Evolutionary conservation across 2,888 invertebrate species (phyloP), one percentile per base, ranked within the genome.

Genomic region (Drosophila limbata): DNA sequence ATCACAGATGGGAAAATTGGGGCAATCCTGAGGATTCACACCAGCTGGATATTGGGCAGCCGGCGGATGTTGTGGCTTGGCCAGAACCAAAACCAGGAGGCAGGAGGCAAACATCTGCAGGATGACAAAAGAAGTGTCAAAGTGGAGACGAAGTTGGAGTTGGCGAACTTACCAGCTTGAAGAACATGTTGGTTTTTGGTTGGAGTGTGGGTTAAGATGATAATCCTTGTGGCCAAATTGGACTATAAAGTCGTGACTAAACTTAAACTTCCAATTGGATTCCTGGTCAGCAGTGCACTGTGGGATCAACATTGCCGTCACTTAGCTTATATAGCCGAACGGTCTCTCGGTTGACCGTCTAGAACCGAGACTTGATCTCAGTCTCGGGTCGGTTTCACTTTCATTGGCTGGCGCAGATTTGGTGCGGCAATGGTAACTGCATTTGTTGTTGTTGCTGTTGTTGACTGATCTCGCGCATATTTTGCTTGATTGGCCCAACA

Each of bases 1-100:
- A 91, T 93, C 93, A 90, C 93, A 94, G 90, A 93, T 91, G 76
- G 94, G 94, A 76, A 93, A 94, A 79, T 91, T 91, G 77, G 94
- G 93, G 74, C 94, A 94, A 72, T 93, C 91, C 78, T 90, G 89
- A 61, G 94, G 94, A 90, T 93, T 92, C 17, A 93, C 92, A 51
- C 93, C 93, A 74, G 93, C 93, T 65, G 93, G 93, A 88, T 92
- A 93, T 64, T 92, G 92, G 4, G 93, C 93, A 19, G 93, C 92
- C 59, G 79, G 91, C 66, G 51, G 91, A 74, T 92, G 92, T 77
- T 93, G 93, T 11, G 93, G 92, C 64, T 92, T 91, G 53, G 92
- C 92, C 74, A 91, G 69, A 6, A 89, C 91, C 70, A 92, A 71
- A 47, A 91, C 91, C 70, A 92, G 62, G 52, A 92, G 62, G 52